Base-by-base conservation (phyloP, 2,888 invertebrate genomes). In the Xestia rhomboidea region DNA sequence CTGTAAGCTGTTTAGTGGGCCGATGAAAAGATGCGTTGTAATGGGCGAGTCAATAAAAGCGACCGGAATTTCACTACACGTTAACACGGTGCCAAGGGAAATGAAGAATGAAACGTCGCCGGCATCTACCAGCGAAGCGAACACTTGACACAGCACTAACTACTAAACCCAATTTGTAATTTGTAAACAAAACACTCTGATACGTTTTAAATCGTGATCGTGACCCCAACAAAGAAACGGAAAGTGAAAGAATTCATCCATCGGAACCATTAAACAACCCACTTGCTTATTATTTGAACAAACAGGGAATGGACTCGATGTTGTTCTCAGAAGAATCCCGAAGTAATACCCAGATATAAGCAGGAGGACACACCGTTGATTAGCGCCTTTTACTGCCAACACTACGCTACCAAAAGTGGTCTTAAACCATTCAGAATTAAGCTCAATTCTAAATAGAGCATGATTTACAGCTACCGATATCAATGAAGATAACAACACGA, bases 321-420 rank as follows among this genome's bases (percentile, higher is more conserved):
- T 90, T 79, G 89, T 95, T 95, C 95, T 95, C 89, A 93, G 94
- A 95, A 94, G 90, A 91, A 93, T 91, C 92, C 93, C 92, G 92
- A 93, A 91, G 90, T 90, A 92, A 90, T 91, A 90, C 90, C 87
- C 87, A 86, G 87, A 91, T 93, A 90, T 91, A 93, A 93, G 91
- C 92, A 93, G 92, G 90, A 93, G 92, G 94, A 93, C 93, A 92
- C 91, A 91, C 94, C 89, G 89, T 93, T 95, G 93, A 95, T 96
- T 96, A 95, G 93, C 95, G 92, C 95, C 92, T 95, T 92, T 93
- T 91, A 93, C 91, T 85, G 77, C 80, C 74, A 77, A 81, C 62
- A 74, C 41, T 34, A 74, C 13, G 76, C 87, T 84, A 82, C 87
- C 76, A 91, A 93, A 90, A 86, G 87, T 79, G 87, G 87, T 88